Conservation (phyloP, 2,797 vertebrate genomes). For the Poliocrania exsul region DNA sequence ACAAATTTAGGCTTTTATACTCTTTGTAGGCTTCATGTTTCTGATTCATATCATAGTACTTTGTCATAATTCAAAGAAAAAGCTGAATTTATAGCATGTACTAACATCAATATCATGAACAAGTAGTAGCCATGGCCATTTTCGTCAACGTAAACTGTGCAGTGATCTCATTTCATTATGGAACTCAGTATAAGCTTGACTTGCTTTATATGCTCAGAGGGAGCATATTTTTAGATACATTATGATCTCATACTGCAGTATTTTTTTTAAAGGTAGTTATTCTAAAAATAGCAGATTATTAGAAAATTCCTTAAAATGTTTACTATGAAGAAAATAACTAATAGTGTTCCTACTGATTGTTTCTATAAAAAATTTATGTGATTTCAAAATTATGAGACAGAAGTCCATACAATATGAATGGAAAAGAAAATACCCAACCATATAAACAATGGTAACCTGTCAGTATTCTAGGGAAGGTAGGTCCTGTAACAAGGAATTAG, state of each 20-base stretch:
- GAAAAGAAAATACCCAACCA: neutral
- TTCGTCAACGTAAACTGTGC: neutral
- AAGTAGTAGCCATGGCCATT: neutral
- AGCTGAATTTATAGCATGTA: neutral
- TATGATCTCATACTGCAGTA: neutral
- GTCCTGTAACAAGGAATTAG: neutral
- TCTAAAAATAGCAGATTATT: neutral
- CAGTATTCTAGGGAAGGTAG: neutral
- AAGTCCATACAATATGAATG: neutral
- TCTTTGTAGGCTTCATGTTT: neutral
- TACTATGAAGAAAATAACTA: neutral
- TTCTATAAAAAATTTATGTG: accelerated
- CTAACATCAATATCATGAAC: neutral
- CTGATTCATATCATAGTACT: neutral
- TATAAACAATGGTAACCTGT: neutral
- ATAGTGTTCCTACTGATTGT: neutral
- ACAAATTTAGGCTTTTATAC: neutral
- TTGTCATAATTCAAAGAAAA: neutral
- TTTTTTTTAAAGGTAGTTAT: neutral
- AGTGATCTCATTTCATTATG: neutral
- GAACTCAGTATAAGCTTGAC: neutral
- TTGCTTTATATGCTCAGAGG: neutral
- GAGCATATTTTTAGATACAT: neutral
- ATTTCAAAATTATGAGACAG: neutral
- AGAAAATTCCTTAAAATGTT: neutral